Conservation (phyloP, 53 echinoderm and acorn worm genomes). For the Luidia sarsii region DNA sequence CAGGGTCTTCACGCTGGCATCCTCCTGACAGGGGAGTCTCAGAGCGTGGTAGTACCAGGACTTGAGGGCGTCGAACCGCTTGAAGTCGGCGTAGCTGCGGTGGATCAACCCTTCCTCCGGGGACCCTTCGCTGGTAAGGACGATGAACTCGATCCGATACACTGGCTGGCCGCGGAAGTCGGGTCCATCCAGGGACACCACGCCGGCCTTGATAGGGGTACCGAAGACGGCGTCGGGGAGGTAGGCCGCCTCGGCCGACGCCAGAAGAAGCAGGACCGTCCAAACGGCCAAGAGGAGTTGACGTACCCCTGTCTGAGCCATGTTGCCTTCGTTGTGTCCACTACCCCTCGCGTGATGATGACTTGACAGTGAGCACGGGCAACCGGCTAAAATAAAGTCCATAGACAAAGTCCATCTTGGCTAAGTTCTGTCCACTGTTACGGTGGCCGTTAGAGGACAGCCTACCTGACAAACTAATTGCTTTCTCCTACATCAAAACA, state of each 20-base stretch:
- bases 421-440: too few relatives aligned
- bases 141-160: conserved; percentile 62
- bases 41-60: conserved; percentile 62
- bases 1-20: conserved; percentile 26
- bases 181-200: conserved; percentile 33
- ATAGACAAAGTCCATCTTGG: too few relatives aligned
- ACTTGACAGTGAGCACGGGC: too few relatives aligned
- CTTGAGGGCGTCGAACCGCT: conserved; percentile 60
- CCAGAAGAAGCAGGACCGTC: too few relatives aligned
- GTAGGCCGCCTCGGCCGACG: conserved; percentile 1
- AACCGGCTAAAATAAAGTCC: too few relatives aligned
- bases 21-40: conserved; percentile 11
- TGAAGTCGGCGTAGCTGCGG: conserved; percentile 62
- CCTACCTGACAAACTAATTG: too few relatives aligned
- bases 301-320: too few relatives aligned
- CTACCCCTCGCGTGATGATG: too few relatives aligned
- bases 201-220: conserved; percentile 42
- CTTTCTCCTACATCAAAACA: too few relatives aligned
- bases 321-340: too few relatives aligned
- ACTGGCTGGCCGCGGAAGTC: conserved; percentile 61
- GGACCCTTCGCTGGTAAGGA: conserved; percentile 27
- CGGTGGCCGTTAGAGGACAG: too few relatives aligned
- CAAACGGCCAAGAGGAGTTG: too few relatives aligned
- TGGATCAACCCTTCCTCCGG: conserved; percentile 45
- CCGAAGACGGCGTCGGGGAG: conserved; percentile 64